Evolutionary conservation across 37 sponge, comb jelly and placozoan species (phyloP), one percentile per base, ranked within the genome.

Genomic region (Halichondria panicea): DNA sequence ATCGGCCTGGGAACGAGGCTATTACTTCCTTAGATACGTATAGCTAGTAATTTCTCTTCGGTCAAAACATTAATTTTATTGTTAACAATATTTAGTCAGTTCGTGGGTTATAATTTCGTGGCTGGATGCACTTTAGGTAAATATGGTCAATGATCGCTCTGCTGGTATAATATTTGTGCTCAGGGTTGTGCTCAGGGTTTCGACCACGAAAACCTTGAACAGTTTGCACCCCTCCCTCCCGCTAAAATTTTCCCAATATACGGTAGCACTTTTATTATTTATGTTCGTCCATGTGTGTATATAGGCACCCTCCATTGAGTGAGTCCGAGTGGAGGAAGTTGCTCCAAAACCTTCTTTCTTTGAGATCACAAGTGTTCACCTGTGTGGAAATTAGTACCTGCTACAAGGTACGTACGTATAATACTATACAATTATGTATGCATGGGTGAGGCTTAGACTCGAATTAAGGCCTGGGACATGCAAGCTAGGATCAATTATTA

Each of bases 341-440:
- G n/a, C 63, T 78, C 11, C 25, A 68, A 21, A 55, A 91, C 36
- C 40, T 91, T 19, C 67, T 86, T 2, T 18, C 18, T 1, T 62
- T 91, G 37, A 27, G 48, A 60, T 24, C 48, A 8, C 55, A 21
- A 1, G 73, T 81, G 34, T 91, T 91, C 68, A 53, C 43, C 19
- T 91, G 82, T 66, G 15, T 91, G 3, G 74, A 77, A 1, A 32
- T 63, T 38, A 9, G 40, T 18, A 71, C 63, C 22, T 85, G 87
- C 71, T 77, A 78, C 56, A 50, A 88, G 39, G 89, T 82, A 65
- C n/a, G 35, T 9, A 31, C 31, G 9, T 63, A 52, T 52, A 24
- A 31, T 21, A 12, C 56, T 48, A 13, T 48, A 36, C 13, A 13
- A 18, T 18, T 13, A 48, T 18, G 50, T 48, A 48, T 48, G 50